Percentiles rank a stretch among this genome's conserved stretches.
phyloP scores from a whole-genome alignment of 2,888 invertebrate genomes.

The Eucriotettix oculatus region DNA sequence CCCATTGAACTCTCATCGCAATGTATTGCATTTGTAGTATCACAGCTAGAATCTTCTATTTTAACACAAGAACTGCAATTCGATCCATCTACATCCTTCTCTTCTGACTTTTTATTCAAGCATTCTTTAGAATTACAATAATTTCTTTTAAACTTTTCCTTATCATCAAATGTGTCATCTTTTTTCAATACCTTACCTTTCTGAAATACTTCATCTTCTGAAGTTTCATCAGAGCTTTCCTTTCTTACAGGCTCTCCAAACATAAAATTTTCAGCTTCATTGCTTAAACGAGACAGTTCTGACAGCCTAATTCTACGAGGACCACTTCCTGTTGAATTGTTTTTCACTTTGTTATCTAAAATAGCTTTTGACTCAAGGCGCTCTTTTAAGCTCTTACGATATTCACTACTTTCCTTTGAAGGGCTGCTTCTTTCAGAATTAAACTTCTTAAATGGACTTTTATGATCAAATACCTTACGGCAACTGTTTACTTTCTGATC shows the following conservation, averaged over 20 bases:
- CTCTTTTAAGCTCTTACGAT: slow-evolving; percentile 15
- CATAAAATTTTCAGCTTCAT: slow-evolving; percentile 77
- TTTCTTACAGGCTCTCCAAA: slow-evolving; percentile 38
- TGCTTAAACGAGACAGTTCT: slow-evolving; percentile 57
- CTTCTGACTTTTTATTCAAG: neutral
- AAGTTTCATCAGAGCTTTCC: neutral
- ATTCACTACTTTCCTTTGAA: slow-evolving; percentile 17
- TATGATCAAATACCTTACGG: neutral
- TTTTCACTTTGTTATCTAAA: neutral
- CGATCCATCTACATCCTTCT: neutral
- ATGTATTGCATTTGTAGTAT: neutral
- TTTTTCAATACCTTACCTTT: neutral
- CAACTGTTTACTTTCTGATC: neutral
- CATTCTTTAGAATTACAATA: neutral
- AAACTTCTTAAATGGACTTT: neutral
- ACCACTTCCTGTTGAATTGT: slow-evolving; percentile 1
- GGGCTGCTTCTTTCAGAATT: slow-evolving; percentile 49
- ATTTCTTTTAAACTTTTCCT: neutral
- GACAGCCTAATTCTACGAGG: slow-evolving; percentile 6
- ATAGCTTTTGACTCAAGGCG: neutral
- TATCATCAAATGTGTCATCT: neutral
- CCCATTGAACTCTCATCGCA: slow-evolving; percentile 7
- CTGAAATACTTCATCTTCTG: neutral
- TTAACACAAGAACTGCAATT: neutral
- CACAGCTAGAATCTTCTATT: neutral